phyloP scores from a whole-genome alignment of 2,888 invertebrate species.

The Amphipyra berbera region DNA sequence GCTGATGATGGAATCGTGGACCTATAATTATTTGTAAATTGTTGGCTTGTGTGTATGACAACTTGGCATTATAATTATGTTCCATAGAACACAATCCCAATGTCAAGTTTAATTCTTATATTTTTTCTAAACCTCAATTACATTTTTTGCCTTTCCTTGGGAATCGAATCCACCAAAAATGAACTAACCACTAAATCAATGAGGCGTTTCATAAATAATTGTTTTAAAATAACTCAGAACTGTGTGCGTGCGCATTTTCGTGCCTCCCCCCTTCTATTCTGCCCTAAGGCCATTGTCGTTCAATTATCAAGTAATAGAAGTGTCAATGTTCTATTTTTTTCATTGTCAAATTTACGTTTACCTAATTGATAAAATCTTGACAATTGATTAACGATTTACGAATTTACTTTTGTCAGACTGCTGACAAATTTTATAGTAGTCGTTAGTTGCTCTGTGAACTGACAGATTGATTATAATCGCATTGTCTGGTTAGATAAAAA shows the following conservation, averaged over 20 bases:
- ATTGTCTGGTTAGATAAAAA: conserved; percentile 41
- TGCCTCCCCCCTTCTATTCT: conserved; percentile 32
- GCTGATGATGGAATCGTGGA: no score
- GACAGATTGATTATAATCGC: conserved; percentile 55
- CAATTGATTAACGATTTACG: conserved; percentile 61
- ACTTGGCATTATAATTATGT: no score
- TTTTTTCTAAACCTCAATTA: no score
- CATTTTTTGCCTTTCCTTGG: no score
- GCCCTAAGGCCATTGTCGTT: conserved; percentile 52
- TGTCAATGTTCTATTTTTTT: conserved; percentile 54
- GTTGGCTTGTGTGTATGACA: no score
- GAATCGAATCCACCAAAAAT: no score
- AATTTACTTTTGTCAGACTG: conserved; percentile 58
- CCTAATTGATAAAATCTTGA: conserved; percentile 63
- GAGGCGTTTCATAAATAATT: conserved; percentile 12
- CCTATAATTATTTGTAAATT: no score
- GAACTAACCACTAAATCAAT: no score
- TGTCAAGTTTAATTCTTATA: no score
- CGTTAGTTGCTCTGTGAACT: conserved; percentile 50
- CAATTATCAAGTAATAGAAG: conserved; percentile 39
- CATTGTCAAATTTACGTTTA: conserved; percentile 61
- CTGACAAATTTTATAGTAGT: conserved; percentile 62
- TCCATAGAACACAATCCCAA: no score
- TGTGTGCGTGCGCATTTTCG: conserved; percentile 3
- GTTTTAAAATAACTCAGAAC: conserved; percentile 1